Base-by-base conservation (phyloP, 2,113 vertebrate genomes). In the Microcebus jonahi region DNA sequence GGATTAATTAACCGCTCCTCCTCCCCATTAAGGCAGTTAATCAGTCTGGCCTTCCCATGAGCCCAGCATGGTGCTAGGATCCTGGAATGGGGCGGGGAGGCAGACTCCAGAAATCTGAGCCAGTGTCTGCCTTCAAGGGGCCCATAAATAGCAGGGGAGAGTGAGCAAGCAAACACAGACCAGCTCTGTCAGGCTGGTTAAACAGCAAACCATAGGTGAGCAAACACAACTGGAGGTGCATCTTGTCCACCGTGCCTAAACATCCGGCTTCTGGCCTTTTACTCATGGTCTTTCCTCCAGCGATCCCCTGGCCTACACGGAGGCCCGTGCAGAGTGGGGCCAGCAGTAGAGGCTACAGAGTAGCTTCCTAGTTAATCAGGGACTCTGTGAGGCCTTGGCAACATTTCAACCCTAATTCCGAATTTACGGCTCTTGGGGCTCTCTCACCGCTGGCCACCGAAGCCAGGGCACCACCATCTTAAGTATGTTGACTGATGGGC, bases 281-380 rank as follows among this genome's bases (percentile, higher is more conserved):
- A 79, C 92, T 92, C 89, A 77, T 53, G 67, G 82, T 94, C 94
- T 82, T 88, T 91, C 70, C 73, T 34, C 42, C 75, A 55, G 21
- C 67, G 25, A 57, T 27, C 25, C 45, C 36, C 15, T 57, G 15
- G 53, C 67, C 23, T 42, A 36, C 34, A 23, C 3, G 39, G 61
- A 55, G 18, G 39, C 55, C 48, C 39, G 1, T 80, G n/a, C 61
- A 29, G 11, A 71, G 50, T 25, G 27, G 61, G 63, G 55, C 82
- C 88, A 67, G 71, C 83, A 50, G 15, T 17, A 50, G 75, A 73
- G 25, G 45, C 42, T 20, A 39, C 79, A 20, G 70, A 93, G 34
- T 17, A 83, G 63, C 57, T 31, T 57, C 50, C 81, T 42, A 82
- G 18, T 86, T 84, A 93, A 95, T 91, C 90, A 88, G 0, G 13